Evolutionary conservation across 1,140 invertebrate species (phyloP).

Genomic region (Lanistes nyassanus): DNA sequence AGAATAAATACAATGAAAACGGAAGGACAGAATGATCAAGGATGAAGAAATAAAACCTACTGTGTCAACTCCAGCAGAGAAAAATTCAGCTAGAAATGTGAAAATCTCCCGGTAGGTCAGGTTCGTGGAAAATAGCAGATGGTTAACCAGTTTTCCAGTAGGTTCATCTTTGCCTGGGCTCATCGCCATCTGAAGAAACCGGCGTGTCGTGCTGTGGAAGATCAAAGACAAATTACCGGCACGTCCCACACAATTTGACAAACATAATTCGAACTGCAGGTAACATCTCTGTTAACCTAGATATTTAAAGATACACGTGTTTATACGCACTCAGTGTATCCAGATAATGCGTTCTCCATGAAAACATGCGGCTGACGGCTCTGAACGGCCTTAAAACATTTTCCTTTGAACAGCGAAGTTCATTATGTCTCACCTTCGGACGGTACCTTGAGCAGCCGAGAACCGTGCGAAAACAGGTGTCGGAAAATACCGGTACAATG

Average conservation of each 20-base stretch:
- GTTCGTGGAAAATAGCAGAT: conserved; percentile 29
- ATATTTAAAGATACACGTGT: not conserved
- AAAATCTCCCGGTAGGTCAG: conserved; percentile 36
- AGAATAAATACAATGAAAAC: not conserved
- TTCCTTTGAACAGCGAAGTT: not conserved
- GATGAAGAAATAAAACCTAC: conserved; percentile 30
- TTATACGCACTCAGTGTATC: not conserved
- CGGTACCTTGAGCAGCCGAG: conserved; percentile 75
- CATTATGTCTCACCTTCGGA: conserved; percentile 78
- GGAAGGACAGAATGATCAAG: not conserved
- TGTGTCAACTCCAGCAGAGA: conserved; percentile 48
- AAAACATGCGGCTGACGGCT: no score
- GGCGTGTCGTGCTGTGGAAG: not conserved
- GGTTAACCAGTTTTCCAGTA: conserved; percentile 27
- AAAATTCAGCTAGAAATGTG: conserved; percentile 42
- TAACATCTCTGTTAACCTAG: no score
- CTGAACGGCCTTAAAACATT: not conserved
- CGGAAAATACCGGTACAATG: conserved; percentile 43
- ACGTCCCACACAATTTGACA: no score
- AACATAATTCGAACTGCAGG: not conserved
- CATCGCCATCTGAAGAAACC: conserved; percentile 14
- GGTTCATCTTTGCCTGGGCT: not conserved
- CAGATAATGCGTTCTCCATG: not conserved
- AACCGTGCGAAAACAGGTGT: conserved; percentile 75
- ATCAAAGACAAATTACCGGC: no score